phyloP scores from a whole-genome alignment of 1,140 invertebrate species.

The Dreissena rostriformis region DNA sequence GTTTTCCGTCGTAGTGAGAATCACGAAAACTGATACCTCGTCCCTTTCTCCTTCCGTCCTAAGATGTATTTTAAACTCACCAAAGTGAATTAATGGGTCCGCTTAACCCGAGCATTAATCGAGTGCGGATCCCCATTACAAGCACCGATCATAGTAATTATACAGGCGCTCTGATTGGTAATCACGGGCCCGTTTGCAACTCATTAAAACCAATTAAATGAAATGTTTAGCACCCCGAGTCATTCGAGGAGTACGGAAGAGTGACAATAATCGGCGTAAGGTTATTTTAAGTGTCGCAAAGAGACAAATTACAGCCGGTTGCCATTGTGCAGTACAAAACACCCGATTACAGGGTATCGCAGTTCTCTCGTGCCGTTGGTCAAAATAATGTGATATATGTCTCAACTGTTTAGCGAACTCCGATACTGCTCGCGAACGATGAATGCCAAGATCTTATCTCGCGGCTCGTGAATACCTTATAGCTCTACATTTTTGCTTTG shows the following conservation, averaged over 20 bases:
- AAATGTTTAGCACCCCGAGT: conserved; percentile 47
- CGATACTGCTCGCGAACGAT: not conserved
- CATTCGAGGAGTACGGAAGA: conserved; percentile 6
- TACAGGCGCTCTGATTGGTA: conserved; percentile 21
- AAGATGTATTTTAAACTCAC: too few species aligned
- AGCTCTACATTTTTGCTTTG: not conserved
- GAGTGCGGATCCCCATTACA: too few species aligned
- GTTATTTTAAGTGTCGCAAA: not conserved
- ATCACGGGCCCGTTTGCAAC: not conserved
- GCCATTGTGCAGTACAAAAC: conserved; percentile 40
- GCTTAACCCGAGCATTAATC: too few species aligned
- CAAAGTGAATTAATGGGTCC: too few species aligned
- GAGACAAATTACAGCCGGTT: conserved; percentile 7
- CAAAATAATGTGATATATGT: conserved; percentile 1
- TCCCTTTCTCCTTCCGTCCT: too few species aligned
- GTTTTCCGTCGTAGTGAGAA: too few species aligned
- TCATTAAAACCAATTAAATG: conserved; percentile 53
- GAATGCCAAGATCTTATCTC: conserved; percentile 5
- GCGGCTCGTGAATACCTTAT: not conserved
- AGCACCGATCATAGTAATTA: conserved; percentile 1
- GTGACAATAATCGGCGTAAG: conserved; percentile 18
- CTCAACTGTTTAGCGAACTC: not conserved
- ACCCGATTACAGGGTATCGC: conserved; percentile 38
- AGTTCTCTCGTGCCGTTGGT: conserved; percentile 7
- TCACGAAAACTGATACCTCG: too few species aligned